phyloP scores from a whole-genome alignment of 2,113 vertebrate genomes.

The Anoplopoma fimbria region DNA sequence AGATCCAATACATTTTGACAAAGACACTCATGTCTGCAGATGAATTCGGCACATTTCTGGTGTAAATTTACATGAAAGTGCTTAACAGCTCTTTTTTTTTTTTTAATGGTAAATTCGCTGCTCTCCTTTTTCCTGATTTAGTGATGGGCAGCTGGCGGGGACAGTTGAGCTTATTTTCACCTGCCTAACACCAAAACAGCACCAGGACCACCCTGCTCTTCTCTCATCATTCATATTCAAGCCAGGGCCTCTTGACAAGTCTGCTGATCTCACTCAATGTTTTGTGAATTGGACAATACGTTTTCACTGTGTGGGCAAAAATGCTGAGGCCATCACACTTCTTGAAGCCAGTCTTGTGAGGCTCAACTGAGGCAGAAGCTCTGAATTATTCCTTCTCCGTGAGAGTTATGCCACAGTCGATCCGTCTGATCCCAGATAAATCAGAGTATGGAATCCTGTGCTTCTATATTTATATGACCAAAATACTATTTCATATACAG shows the following conservation, averaged over 20 bases:
- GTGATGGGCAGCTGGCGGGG: constrained; percentile 79
- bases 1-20: constrained; percentile 51
- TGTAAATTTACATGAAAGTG: constrained; percentile 65
- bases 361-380: constrained; percentile 77
- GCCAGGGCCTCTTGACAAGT: constrained; percentile 88
- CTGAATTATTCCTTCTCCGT: constrained; percentile 72
- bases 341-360: constrained; percentile 78
- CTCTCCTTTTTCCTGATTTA: constrained; percentile 70
- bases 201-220: constrained; percentile 86
- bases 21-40: constrained; percentile 35
- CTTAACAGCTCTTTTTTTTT: constrained; percentile 40
- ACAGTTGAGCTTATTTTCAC: constrained; percentile 84
- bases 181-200: constrained; percentile 77
- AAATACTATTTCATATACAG: constrained; percentile 4
- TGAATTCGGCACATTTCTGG: constrained; percentile 20
- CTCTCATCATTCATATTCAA: constrained; percentile 89
- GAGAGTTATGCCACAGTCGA: constrained; percentile 70
- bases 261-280: constrained; percentile 89
- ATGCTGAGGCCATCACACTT: constrained; percentile 83
- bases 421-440: constrained; percentile 57
- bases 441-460: constrained; percentile 42
- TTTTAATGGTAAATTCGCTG: constrained; percentile 60
- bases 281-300: constrained; percentile 88
- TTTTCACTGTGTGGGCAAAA: constrained; percentile 83
- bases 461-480: constrained; percentile 40